phyloP scores from a whole-genome alignment of 53 echinoderm and acorn worm species.

The Temnopleurus reevesii region DNA sequence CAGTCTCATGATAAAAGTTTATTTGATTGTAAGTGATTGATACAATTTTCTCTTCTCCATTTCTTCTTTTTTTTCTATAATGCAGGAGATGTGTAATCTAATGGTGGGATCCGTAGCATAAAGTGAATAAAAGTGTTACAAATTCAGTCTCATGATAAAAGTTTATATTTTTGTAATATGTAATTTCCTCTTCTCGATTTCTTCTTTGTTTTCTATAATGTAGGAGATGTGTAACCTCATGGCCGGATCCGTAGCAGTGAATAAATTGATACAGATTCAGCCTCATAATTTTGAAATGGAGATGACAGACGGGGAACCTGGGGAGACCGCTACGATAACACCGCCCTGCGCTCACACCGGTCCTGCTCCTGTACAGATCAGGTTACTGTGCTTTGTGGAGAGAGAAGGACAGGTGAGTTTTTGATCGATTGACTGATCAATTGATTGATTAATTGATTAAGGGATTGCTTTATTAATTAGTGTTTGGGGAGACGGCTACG shows the following conservation, averaged over 20 bases:
- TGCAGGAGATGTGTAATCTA: no score
- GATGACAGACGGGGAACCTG: conserved; percentile 63
- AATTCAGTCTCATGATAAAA: no score
- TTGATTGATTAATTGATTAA: no score
- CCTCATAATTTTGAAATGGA: conserved; percentile 99
- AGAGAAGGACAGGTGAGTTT: conserved; percentile 94
- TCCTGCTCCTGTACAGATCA: conserved; percentile 85
- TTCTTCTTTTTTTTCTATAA: no score
- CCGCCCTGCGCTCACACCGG: conserved; percentile 97
- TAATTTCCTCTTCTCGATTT: background rate
- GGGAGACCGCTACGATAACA: conserved; percentile 86
- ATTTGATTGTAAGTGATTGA: no score
- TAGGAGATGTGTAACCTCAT: conserved; percentile 97
- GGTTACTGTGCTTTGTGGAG: conserved; percentile 86
- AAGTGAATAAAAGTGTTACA: no score
- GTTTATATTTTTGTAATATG: no score
- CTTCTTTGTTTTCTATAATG: background rate
- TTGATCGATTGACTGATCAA: no score
- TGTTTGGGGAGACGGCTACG: conserved; percentile 80
- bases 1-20: no score
- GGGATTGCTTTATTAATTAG: no score
- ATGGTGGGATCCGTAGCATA: no score
- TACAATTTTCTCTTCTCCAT: no score
- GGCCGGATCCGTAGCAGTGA: conserved; percentile 91
- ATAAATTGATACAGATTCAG: conserved; percentile 95